Percentiles rank a stretch among this genome's conserved stretches.
Conservation (phyloP, 2,888 invertebrate genomes). For the Spilarctia lutea region DNA sequence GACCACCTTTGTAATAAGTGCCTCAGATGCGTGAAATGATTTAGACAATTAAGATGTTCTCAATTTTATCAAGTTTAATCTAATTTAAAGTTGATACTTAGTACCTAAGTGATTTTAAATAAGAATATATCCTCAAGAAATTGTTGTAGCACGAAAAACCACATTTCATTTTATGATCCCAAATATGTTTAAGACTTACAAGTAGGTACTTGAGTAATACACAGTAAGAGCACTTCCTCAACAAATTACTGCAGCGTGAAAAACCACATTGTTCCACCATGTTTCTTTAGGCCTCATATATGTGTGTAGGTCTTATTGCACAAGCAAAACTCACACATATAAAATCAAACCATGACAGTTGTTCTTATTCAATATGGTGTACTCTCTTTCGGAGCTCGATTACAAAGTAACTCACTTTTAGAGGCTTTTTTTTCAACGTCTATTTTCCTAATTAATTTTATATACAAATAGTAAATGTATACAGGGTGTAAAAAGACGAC, state of each 20-base stretch:
- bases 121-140: neutral
- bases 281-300: neutral
- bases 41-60: neutral
- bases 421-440: neutral
- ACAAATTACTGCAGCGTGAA: neutral
- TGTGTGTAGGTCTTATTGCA: neutral
- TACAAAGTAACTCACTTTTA: neutral
- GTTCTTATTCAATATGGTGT: neutral
- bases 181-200: neutral
- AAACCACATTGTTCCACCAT: neutral
- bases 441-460: neutral
- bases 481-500: neutral
- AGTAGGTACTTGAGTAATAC: neutral
- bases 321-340: neutral
- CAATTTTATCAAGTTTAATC: neutral
- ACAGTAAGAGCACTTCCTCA: neutral
- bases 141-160: neutral
- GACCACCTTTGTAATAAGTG: neutral
- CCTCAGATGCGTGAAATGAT: neutral
- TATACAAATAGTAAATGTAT: neutral
- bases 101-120: neutral
- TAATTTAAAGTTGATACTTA: neutral
- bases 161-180: neutral
- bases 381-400: neutral
- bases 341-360: neutral